Base-by-base conservation (phyloP, 1,140 invertebrate species). In the Pseudachorutes palmiensis region DNA sequence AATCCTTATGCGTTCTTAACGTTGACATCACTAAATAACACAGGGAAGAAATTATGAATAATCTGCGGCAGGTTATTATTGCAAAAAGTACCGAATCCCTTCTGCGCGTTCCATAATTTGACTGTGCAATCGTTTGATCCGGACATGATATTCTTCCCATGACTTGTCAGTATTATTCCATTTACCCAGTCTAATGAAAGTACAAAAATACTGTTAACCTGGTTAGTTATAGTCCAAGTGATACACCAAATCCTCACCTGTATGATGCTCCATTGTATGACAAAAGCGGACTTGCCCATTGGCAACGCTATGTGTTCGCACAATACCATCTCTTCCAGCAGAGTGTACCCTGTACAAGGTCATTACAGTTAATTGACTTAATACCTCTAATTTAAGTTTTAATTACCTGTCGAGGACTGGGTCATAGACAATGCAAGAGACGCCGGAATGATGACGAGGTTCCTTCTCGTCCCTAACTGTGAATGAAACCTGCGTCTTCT, bases 81-180 rank as follows among this genome's bases (percentile, higher is more conserved):
- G n/a, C n/a, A n/a, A n/a, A n/a, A n/a, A n/a, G n/a, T 26, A 77
- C 94, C 97, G 77, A 97, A 97, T n/a, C 95, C 96, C 85, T 98
- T 98, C 70, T 97, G 93, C 19, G 95, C 94, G 82, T 98, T 99
- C 97, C 97, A 99, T 62, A 99, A 92, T 83, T 99, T 99, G 0
- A 99, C 94, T 41, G 97, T 99, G 48, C 96, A 98, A 79, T 99
- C 97, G 72, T 93, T 97, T 76, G 95, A 98, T 1, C 96, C 97
- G 65, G 96, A 98, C 77, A 99, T 98, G 72, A 99, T 84, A 80
- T 97, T 95, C 80, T 92, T 89, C 32, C 95, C 95, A 73, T 90
- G 89, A 80, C 95, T 97, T 78, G 96, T 99, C 1, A 99, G 82
- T 12, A 98, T 90, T 78, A 99, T 96, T 81, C 99, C 97, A 81